Base-by-base conservation (phyloP, 2,888 invertebrate genomes). In the Nemotelus nigrinus region DNA sequence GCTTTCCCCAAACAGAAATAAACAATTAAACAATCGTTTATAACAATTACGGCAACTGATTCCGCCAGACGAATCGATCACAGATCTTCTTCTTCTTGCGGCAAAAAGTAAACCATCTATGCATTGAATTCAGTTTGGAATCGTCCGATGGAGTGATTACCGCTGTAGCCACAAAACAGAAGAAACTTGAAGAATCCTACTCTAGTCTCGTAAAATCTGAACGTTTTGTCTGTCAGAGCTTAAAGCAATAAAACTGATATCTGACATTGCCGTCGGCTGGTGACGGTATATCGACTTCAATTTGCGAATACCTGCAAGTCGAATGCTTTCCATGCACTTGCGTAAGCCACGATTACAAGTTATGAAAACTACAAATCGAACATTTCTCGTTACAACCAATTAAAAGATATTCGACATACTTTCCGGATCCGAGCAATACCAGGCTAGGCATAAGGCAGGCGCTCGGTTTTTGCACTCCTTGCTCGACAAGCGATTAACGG, bases 21-120 rank as follows among this genome's bases (percentile, higher is more conserved):
- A 71, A 53, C 57, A 71, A 71, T 71, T 71, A 71, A 71, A 71
- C 71, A 55, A 71, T 71, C 71, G 55, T 55, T 71, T 57, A 71
- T 71, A 71, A 71, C 71, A 71, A 55, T 71, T 71, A 71, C 50
- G 53, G 41, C 53, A 10, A 44, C 68, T 3, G 53, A 45, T 8
- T 1, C 25, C 25, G 25, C 25, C 25, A 25, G 25, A 25, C 1
- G 25, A 25, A 25, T 25, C 25, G 25, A 25, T 25, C 25, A 25
- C 25, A 25, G 25, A 1, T 25, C 25, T 25, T 25, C 25, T 25
- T 25, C 25, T 25, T 25, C 25, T 25, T 25, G 25, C 25, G 25
- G 25, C 25, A 25, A 25, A 25, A 25, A 25, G 25, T 25, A 25
- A 25, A 25, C 25, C 25, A 25, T 25, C 25, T 25, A 25, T 25